phyloP scores from a whole-genome alignment of 2,888 invertebrate species.

The Clistopyga incitator region DNA sequence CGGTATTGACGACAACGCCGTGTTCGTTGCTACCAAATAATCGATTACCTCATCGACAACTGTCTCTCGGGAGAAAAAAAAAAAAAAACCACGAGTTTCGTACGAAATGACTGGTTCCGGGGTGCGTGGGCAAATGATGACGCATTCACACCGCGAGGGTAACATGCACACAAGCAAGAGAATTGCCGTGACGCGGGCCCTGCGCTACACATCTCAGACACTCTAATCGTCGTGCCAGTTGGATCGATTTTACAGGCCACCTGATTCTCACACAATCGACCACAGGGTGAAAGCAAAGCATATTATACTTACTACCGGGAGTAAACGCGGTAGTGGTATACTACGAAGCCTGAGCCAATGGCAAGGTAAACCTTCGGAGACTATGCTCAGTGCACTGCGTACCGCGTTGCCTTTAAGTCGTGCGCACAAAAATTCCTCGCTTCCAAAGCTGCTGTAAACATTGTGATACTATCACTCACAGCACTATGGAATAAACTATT shows the following conservation, averaged over 20 bases:
- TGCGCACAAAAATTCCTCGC: slow-evolving; percentile 33
- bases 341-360: slow-evolving; percentile 73
- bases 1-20: not conserved
- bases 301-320: slow-evolving; percentile 36
- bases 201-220: slow-evolving; percentile 17
- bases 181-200: slow-evolving; percentile 4
- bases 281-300: slow-evolving; percentile 72
- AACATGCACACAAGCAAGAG: slow-evolving; percentile 6
- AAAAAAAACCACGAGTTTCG: not conserved
- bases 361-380: slow-evolving; percentile 75
- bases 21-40: not conserved
- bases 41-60: slow-evolving; percentile 11
- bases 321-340: slow-evolving; percentile 28
- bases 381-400: slow-evolving; percentile 76
- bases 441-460: slow-evolving; percentile 32
- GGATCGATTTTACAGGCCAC: slow-evolving; percentile 79
- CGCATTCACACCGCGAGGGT: slow-evolving; percentile 47
- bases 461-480: not conserved
- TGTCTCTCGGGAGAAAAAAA: slow-evolving; percentile 5
- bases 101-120: slow-evolving; percentile 26
- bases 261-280: slow-evolving; percentile 76
- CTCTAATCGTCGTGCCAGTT: slow-evolving; percentile 70
- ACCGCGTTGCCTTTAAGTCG: slow-evolving; percentile 72
- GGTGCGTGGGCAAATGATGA: slow-evolving; percentile 45
- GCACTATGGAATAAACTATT: slow-evolving; percentile 4